A percentile compares a stretch with the other conserved stretches of the same genome.
Conservation (phyloP, 1,140 invertebrate genomes). For the Drosophila bocki region DNA sequence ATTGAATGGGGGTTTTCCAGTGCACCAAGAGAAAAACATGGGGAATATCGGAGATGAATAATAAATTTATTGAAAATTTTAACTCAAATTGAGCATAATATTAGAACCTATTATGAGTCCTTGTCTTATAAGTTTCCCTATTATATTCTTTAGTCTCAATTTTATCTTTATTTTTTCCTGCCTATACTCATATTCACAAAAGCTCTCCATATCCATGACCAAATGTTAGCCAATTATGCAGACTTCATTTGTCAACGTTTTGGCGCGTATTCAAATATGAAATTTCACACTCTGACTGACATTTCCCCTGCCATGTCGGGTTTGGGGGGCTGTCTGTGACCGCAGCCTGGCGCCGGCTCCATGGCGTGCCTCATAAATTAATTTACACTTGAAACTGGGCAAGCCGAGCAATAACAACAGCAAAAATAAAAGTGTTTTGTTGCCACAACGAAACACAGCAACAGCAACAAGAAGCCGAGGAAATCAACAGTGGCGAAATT, state of each 20-base stretch:
- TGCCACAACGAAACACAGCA: constrained; percentile 16
- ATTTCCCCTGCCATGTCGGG: constrained; percentile 56
- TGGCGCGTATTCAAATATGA: constrained; percentile 69
- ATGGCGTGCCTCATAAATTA: constrained; percentile 80
- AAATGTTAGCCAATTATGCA: constrained; percentile 69
- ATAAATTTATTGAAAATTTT: neutral
- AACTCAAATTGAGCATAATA: neutral
- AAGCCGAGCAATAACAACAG: constrained; percentile 54
- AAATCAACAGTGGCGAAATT: constrained; percentile 33
- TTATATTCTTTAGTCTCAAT: neutral
- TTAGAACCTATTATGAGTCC: neutral
- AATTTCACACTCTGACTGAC: constrained; percentile 79
- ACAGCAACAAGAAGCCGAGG: constrained; percentile 13
- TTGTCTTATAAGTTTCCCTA: neutral
- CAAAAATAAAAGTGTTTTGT: constrained; percentile 55
- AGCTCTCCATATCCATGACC: constrained; percentile 32
- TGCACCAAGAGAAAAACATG: neutral
- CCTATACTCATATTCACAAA: constrained; percentile 5
- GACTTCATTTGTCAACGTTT: constrained; percentile 72
- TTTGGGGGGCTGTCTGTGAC: constrained; percentile 33
- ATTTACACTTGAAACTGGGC: constrained; percentile 79
- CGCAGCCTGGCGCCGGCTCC: constrained; percentile 65
- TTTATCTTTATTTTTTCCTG: neutral
- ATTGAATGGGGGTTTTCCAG: neutral
- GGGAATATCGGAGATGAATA: neutral